A percentile compares a stretch with the other conserved stretches of the same genome.
Evolutionary conservation across 2,113 vertebrate genomes (phyloP).

Genomic region (Steatornis caripensis): DNA sequence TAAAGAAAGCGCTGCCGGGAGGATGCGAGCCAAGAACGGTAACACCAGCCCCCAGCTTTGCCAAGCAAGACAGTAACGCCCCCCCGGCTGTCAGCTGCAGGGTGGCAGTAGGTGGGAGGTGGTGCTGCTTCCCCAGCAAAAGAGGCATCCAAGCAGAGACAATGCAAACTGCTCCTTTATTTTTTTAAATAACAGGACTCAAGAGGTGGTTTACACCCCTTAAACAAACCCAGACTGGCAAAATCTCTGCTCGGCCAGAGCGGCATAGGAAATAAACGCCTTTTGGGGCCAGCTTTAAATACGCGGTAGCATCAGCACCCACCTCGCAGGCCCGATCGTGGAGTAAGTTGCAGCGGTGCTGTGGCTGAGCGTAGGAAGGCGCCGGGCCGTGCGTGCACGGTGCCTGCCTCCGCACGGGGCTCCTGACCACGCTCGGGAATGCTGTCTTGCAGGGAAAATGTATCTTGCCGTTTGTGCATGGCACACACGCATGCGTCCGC

Average conservation of each 20-base stretch:
- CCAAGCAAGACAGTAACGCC: background rate
- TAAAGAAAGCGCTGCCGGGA: background rate
- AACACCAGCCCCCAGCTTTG: background rate
- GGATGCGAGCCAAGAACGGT: background rate
- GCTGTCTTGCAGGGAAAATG: background rate
- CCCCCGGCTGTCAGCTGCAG: background rate
- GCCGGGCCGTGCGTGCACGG: fast-evolving
- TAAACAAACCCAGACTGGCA: background rate
- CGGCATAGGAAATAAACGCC: background rate
- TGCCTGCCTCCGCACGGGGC: fast-evolving
- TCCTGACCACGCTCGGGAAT: fast-evolving
- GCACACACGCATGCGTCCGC: fast-evolving
- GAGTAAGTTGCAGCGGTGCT: background rate
- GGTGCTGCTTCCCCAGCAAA: constrained; percentile 10
- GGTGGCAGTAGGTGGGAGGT: constrained; percentile 40
- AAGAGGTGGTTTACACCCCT: background rate
- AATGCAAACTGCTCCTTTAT: background rate
- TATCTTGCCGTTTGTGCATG: fast-evolving
- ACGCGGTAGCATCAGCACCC: fast-evolving
- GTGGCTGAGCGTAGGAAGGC: background rate
- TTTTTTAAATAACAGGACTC: background rate
- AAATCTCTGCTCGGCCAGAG: background rate
- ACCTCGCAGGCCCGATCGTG: fast-evolving
- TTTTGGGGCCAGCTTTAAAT: background rate
- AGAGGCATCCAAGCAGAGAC: background rate